Evolutionary conservation across 35 echinoderm and acorn worm genomes (phyloP).

Genomic region (Lytechinus variegatus): DNA sequence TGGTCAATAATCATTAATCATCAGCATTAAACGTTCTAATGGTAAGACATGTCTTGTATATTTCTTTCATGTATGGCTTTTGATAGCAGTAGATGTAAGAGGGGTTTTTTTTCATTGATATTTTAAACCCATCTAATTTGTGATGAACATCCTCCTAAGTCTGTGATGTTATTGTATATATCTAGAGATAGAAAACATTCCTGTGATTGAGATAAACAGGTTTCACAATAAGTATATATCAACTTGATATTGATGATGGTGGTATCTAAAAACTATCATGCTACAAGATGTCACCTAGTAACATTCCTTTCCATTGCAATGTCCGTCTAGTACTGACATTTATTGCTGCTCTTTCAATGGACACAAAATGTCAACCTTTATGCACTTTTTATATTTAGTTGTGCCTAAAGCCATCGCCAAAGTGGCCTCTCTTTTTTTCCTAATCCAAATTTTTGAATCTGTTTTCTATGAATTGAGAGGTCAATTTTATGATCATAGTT

Average conservation of each 20-base stretch:
- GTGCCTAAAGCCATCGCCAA: background rate
- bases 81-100: background rate
- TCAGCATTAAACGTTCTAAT: background rate
- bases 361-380: background rate
- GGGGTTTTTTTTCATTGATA: background rate
- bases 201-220: too few species aligned
- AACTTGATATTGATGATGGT: background rate
- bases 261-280: background rate
- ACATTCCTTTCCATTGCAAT: background rate
- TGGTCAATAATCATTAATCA: background rate
- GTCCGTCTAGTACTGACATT: background rate
- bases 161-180: too few species aligned
- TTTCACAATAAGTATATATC: too few species aligned
- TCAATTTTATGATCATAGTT: too few species aligned
- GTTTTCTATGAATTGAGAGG: background rate
- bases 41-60: background rate
- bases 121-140: background rate
- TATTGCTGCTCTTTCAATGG: background rate
- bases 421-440: background rate
- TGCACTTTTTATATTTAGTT: slow-evolving; percentile 1
- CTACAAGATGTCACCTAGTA: background rate
- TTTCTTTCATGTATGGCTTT: background rate
- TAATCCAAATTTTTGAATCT: background rate
- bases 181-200: too few species aligned
- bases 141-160: too few species aligned